Evolutionary conservation across 2,113 vertebrate genomes (phyloP), one percentile per base, ranked within the genome.

Genomic region (Cyrtonyx montezumae): DNA sequence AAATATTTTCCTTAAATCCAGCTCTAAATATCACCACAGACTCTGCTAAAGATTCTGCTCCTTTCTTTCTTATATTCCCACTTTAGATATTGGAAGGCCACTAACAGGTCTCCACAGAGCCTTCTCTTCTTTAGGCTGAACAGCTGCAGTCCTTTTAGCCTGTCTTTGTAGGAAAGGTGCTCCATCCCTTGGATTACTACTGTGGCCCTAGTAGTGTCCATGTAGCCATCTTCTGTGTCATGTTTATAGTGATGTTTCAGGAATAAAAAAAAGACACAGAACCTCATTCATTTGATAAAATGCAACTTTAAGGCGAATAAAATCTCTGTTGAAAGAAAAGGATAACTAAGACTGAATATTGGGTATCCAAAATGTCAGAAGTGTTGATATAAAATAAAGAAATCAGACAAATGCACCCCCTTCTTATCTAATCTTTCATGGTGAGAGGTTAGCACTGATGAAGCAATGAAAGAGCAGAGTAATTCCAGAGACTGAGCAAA

Each of bases 391-490:
- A 73, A 84, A 73, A 66, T 37, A 55, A 88, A 80, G 77, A 78
- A 71, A 58, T 2, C 0, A 8, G 53, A 61, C 2, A 5, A 58
- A 49, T 4, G 4, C 3, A 63, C 2, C 5, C 5, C 30, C 91
- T 87, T 86, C 61, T 66, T 36, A 65, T 37, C 11, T 74, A 8
- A 21, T 45, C 3, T 45, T 76, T 2, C 8, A 7, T 6, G 15
- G 62, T 26, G 16, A 34, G 17, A 74, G 8, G 12, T 17, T 68
- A 22, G 14, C 2, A 3, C 18, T 48, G 15, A 32, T 17, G 46
- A 79, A 95, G 28, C 10, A 28, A 42, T 51, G 20, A 30, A 73
- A 79, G 20, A 22, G 48, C n/a, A 79, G 48, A 86, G 7, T 8
- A 58, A 42, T 5, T 69, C 66, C 82, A 49, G n/a, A 88, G 30